Conservation (phyloP, 1,140 invertebrate genomes). For the Plutomurus gul region DNA sequence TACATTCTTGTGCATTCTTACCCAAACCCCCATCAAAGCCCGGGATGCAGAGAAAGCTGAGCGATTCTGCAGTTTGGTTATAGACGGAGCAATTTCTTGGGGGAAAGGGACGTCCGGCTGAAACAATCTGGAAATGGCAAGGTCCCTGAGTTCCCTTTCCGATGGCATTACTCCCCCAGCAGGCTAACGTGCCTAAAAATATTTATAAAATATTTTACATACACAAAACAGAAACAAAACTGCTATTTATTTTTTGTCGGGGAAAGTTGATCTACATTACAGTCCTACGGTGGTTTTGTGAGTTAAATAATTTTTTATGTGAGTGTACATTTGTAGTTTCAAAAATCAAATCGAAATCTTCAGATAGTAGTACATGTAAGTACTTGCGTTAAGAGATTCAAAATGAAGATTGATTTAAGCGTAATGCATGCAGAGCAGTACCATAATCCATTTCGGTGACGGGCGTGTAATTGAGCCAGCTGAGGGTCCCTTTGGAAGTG, state of each 20-base stretch:
- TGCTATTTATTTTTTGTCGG: too few relatives aligned
- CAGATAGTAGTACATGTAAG: too few relatives aligned
- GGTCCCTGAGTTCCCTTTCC: conserved; percentile 53
- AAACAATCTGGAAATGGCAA: conserved; percentile 53
- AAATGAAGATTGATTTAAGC: background rate
- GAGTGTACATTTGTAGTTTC: too few relatives aligned
- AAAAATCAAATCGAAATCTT: too few relatives aligned
- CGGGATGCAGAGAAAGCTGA: conserved; percentile 77
- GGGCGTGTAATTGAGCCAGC: conserved; percentile 81
- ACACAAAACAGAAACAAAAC: too few relatives aligned
- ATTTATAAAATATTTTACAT: too few relatives aligned
- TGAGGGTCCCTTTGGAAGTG: conserved; percentile 67
- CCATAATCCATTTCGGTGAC: conserved; percentile 81
- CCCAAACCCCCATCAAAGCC: conserved; percentile 79
- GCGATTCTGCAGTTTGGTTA: conserved; percentile 81
- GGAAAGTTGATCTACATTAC: too few relatives aligned
- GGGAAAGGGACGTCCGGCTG: conserved; percentile 78
- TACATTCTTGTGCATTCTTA: too few relatives aligned
- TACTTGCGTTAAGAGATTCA: too few relatives aligned
- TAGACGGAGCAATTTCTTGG: conserved; percentile 80
- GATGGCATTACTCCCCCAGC: conserved; percentile 66
- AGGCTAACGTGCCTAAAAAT: conserved; percentile 78
- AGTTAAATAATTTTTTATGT: too few relatives aligned
- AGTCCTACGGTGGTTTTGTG: too few relatives aligned
- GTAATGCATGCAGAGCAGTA: too few relatives aligned